phyloP scores from a whole-genome alignment of 53 echinoderm and acorn worm genomes.

The Hippasteria phrygiana region DNA sequence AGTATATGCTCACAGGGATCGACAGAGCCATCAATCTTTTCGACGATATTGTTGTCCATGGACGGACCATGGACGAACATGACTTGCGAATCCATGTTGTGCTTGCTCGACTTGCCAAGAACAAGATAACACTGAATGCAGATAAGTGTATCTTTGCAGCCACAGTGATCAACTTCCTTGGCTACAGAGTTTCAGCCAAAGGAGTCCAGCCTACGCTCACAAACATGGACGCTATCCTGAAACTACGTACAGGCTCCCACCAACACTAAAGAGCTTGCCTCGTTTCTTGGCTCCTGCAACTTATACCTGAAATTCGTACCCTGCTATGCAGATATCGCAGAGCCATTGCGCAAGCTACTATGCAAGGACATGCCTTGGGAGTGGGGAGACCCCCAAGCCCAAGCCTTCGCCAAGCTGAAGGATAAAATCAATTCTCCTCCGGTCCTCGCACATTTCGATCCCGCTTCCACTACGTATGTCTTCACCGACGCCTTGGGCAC shows the following conservation, averaged over 20 bases:
- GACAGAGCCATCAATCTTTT: too few relatives aligned
- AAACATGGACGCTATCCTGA: slow-evolving; percentile 55
- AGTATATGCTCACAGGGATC: too few relatives aligned
- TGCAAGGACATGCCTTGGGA: slow-evolving; percentile 60
- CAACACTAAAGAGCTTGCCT: slow-evolving; percentile 62
- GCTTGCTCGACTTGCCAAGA: too few relatives aligned
- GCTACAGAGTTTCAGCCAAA: slow-evolving; percentile 52
- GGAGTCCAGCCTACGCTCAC: slow-evolving; percentile 45
- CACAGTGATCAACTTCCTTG: slow-evolving; percentile 62
- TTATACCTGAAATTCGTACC: slow-evolving; percentile 68
- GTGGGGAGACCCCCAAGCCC: slow-evolving; percentile 17
- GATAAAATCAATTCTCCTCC: slow-evolving; percentile 60
- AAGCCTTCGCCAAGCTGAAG: slow-evolving; percentile 40
- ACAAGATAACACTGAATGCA: too few relatives aligned
- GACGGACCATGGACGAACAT: too few relatives aligned
- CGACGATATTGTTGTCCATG: too few relatives aligned
- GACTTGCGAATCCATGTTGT: too few relatives aligned
- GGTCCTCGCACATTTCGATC: slow-evolving; percentile 60
- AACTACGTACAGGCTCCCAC: slow-evolving; percentile 51
- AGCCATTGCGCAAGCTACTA: slow-evolving; percentile 57
- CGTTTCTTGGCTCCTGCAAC: slow-evolving; percentile 68
- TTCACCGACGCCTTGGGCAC: slow-evolving; percentile 62
- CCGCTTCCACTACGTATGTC: slow-evolving; percentile 32
- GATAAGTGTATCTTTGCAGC: too few relatives aligned
- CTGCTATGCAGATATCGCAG: slow-evolving; percentile 61